These are phyloP conservation scores for Centroberyx gerrardi DNA, from an alignment of 2,797 vertebrate genomes.

Conservation along the genomic window DNA sequence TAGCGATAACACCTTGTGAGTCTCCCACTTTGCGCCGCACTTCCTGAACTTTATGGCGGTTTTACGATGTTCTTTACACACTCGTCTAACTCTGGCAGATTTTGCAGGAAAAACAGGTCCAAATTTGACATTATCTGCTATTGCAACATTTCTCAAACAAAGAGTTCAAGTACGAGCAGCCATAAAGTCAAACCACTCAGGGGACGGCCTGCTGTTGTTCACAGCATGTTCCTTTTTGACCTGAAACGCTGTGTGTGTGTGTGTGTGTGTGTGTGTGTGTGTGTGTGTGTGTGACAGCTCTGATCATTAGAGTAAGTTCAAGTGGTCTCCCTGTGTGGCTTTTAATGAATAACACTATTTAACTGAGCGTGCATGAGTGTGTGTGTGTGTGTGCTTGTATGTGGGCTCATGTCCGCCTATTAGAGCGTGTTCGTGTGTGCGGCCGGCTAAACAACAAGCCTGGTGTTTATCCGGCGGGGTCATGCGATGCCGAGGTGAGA, in stretches of 20 bases:
- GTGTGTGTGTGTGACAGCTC: background rate
- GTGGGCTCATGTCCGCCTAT: slow-evolving; percentile 21
- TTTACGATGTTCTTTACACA: slow-evolving; percentile 58
- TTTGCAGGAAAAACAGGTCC: slow-evolving; percentile 16
- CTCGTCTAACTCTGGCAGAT: slow-evolving; percentile 14
- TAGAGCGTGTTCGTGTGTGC: slow-evolving; percentile 32
- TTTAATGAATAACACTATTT: slow-evolving; percentile 47
- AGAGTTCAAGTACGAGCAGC: slow-evolving; percentile 14
- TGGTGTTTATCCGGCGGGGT: slow-evolving; percentile 66
- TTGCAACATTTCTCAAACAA: slow-evolving; percentile 56
- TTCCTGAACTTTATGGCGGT: slow-evolving; percentile 51
- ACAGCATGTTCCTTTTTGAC: slow-evolving; percentile 31
- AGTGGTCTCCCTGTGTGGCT: slow-evolving; percentile 32
- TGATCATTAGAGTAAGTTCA: slow-evolving; percentile 40
- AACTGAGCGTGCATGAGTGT: slow-evolving; percentile 19
- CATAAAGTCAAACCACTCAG: slow-evolving; percentile 56
- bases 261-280: background rate
- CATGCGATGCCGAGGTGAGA: slow-evolving; percentile 30
- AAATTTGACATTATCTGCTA: slow-evolving; percentile 34
- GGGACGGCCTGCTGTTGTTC: slow-evolving; percentile 34
- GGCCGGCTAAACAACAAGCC: slow-evolving; percentile 59
- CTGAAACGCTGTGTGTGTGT: slow-evolving; percentile 1
- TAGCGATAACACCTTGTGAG: slow-evolving; percentile 19
- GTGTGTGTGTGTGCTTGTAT: slow-evolving; percentile 26
- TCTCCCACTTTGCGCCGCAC: background rate